Evolutionary conservation across 2,888 invertebrate genomes (phyloP).

Genomic region (Euzetes globulus): DNA sequence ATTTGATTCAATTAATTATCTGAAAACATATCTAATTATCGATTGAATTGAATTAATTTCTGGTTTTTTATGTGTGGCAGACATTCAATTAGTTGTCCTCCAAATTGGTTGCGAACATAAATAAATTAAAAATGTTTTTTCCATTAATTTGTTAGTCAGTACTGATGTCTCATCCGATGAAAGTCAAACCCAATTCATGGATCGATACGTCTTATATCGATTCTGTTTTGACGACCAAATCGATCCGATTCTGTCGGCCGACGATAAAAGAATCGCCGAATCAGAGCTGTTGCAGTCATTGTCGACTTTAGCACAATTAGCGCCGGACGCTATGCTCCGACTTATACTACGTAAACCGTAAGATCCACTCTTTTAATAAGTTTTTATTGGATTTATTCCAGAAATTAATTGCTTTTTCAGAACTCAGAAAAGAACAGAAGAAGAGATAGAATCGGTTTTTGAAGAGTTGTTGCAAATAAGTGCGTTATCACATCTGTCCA

Average conservation of each 20-base stretch:
- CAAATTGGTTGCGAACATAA: not conserved
- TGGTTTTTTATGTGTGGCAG: not conserved
- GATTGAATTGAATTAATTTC: too few species aligned
- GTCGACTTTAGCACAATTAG: constrained; percentile 60
- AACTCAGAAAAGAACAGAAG: constrained; percentile 64
- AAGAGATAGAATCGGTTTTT: constrained; percentile 72
- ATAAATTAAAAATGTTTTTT: too few species aligned
- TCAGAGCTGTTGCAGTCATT: constrained; percentile 62
- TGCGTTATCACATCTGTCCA: constrained; percentile 69
- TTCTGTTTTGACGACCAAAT: constrained; percentile 64
- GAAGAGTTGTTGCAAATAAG: constrained; percentile 73
- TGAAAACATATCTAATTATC: too few species aligned
- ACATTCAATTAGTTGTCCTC: not conserved
- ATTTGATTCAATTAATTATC: too few species aligned
- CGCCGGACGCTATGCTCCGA: constrained; percentile 68
- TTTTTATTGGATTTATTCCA: not conserved
- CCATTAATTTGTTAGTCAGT: not conserved
- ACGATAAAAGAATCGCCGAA: constrained; percentile 59
- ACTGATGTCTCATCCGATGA: not conserved
- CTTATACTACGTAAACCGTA: constrained; percentile 73
- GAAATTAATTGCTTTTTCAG: constrained; percentile 46
- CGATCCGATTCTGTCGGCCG: constrained; percentile 45
- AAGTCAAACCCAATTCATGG: constrained; percentile 58
- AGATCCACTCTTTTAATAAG: constrained; percentile 47
- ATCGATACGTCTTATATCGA: constrained; percentile 72